phyloP scores from a whole-genome alignment of 2,113 vertebrate genomes.

The Mixornis gularis region DNA sequence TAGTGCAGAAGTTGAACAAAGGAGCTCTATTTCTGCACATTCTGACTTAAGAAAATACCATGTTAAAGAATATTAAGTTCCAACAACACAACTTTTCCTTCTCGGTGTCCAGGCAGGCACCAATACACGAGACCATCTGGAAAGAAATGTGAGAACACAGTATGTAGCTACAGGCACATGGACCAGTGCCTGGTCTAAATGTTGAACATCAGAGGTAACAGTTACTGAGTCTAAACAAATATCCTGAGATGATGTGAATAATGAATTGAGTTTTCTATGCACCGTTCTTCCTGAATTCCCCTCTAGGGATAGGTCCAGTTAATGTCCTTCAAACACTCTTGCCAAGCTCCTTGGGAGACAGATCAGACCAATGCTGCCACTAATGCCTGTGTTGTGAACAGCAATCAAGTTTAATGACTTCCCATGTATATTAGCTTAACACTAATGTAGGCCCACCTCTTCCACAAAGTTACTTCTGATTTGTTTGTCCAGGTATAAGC shows the following conservation, averaged over 20 bases:
- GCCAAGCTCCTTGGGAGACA: neutral
- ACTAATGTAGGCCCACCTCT: neutral
- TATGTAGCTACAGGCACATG: constrained; percentile 12
- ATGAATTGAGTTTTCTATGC: neutral
- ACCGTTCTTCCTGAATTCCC: constrained; percentile 9
- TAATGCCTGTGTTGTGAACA: neutral
- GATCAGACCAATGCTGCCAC: neutral
- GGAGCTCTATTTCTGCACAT: constrained; percentile 41
- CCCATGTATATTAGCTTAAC: constrained; percentile 19
- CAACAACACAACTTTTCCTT: constrained; percentile 37
- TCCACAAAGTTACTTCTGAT: neutral
- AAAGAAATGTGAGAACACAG: constrained; percentile 46
- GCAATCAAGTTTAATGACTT: constrained; percentile 43
- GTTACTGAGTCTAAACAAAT: constrained; percentile 34
- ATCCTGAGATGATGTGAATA: constrained; percentile 19
- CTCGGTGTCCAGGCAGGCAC: neutral
- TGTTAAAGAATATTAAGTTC: constrained; percentile 38
- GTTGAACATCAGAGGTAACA: constrained; percentile 1
- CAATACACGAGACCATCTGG: constrained; percentile 20
- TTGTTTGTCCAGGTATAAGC: neutral
- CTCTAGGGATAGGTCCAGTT: constrained; percentile 33
- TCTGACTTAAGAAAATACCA: constrained; percentile 37
- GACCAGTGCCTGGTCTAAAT: neutral
- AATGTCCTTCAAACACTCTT: neutral
- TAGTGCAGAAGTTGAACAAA: constrained; percentile 38